phyloP scores from a whole-genome alignment of 2,797 vertebrate species.

The Bucorvus abyssinicus region DNA sequence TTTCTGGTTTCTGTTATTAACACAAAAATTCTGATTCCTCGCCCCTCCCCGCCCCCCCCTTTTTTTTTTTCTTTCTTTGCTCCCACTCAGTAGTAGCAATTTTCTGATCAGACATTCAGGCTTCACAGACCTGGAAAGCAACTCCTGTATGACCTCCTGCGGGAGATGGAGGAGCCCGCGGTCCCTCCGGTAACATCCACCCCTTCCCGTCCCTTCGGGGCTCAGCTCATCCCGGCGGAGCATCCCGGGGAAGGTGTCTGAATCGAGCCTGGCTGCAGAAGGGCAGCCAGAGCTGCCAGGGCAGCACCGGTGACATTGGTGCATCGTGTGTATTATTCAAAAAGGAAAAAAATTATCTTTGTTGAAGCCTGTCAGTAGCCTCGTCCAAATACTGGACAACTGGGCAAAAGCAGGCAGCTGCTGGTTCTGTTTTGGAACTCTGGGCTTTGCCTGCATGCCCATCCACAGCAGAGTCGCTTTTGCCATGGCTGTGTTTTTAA shows the following conservation, averaged over 20 bases:
- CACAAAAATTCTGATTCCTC: neutral
- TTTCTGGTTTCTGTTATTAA: neutral
- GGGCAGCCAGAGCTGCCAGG: no score
- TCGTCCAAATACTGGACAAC: neutral
- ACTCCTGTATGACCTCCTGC: neutral
- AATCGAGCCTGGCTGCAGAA: neutral
- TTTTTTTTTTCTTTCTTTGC: neutral
- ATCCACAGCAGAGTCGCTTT: fast-evolving
- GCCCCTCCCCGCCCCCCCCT: fast-evolving
- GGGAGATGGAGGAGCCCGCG: neutral
- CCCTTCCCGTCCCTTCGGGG: fast-evolving
- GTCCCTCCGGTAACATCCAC: neutral
- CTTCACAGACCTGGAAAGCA: neutral
- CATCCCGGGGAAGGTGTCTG: neutral
- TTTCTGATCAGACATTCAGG: neutral
- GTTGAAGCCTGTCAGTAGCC: neutral
- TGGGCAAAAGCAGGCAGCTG: neutral
- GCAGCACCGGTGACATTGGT: fast-evolving
- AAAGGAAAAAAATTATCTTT: neutral
- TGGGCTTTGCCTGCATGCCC: fast-evolving
- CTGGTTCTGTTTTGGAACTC: fast-evolving
- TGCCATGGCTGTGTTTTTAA: no score
- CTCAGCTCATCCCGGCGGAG: fast-evolving
- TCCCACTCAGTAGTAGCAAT: neutral
- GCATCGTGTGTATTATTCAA: fast-evolving